phyloP scores from a whole-genome alignment of 2,113 vertebrate genomes.

The Dipodomys ordii region DNA sequence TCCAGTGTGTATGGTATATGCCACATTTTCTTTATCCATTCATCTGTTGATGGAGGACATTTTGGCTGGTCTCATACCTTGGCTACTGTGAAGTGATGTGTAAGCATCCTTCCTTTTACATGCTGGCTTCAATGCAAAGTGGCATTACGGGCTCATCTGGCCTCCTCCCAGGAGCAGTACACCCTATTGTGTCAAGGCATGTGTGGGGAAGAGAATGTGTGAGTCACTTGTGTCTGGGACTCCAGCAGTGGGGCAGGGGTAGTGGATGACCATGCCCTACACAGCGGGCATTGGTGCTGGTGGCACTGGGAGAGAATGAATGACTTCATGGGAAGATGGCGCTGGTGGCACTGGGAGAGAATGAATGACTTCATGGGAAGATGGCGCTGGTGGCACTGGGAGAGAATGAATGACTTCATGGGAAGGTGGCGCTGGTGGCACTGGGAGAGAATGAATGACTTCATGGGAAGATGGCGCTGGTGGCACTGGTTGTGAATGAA shows the following conservation, averaged over 20 bases:
- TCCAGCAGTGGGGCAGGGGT: no score
- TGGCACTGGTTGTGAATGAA: no score
- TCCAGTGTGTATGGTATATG: no score
- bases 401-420: no score
- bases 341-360: no score
- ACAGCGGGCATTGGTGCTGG: no score
- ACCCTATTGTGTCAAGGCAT: background rate
- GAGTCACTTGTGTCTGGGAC: no score
- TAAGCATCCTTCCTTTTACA: background rate
- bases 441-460: no score
- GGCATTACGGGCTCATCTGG: background rate
- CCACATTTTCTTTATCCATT: background rate
- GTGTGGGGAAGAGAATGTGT: background rate
- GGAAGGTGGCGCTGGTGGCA: no score
- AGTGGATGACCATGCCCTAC: no score
- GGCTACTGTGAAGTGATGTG: background rate
- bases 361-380: background rate
- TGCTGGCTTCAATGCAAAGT: background rate
- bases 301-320: background rate
- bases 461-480: no score
- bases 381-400: no score
- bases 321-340: background rate
- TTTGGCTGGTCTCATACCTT: background rate
- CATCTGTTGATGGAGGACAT: background rate
- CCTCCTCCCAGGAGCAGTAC: background rate